Base-by-base conservation (phyloP, 2,797 vertebrate species). In the Halcyon smyrnensis region DNA sequence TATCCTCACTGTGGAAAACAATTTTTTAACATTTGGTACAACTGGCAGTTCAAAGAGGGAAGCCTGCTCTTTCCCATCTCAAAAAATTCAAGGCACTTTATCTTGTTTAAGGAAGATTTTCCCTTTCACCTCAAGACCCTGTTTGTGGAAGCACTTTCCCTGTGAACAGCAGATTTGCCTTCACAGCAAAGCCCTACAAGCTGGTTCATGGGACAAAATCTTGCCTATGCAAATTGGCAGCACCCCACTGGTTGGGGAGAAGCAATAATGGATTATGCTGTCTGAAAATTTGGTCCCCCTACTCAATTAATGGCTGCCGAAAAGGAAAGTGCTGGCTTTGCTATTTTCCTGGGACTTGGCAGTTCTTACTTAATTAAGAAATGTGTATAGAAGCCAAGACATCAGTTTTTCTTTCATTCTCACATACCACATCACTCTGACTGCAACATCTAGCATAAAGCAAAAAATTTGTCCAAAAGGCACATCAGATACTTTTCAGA, bases 311-410 rank as follows among this genome's bases (percentile, higher is more conserved):
- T 15, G 17, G 11, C 51, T 95, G 82, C 19, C 46, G 83, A 82
- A 71, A 93, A 63, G 34, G 27, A n/a, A 94, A 74, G 39, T 85
- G 53, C 74, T 96, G 53, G 69, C 74, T 89, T 46, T 5, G 32
- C 36, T 73, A 7, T 71, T 87, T 81, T 84, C 68, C 57, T 27
- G 50, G 9, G 16, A 68, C 60, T 68, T 89, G 60, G 45, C 84
- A 89, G 57, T 19, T 36, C 46, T 62, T 86, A 56, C 10, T 90
- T 95, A 94, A 97, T 95, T 92, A 93, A 86, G 77, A 91, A 90
- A 95, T 36, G n/a, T 63, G 68, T 80, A 88, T 81, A 76, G 64
- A 85, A 83, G 63, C 48, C 84, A 92, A 78, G 13, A 45, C 48
- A 75, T 57, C 39, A 46, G 25, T 63, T 70, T 37, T 88, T 24